Evolutionary conservation across 2,888 invertebrate genomes (phyloP).

Genomic region (Helleia helle): DNA sequence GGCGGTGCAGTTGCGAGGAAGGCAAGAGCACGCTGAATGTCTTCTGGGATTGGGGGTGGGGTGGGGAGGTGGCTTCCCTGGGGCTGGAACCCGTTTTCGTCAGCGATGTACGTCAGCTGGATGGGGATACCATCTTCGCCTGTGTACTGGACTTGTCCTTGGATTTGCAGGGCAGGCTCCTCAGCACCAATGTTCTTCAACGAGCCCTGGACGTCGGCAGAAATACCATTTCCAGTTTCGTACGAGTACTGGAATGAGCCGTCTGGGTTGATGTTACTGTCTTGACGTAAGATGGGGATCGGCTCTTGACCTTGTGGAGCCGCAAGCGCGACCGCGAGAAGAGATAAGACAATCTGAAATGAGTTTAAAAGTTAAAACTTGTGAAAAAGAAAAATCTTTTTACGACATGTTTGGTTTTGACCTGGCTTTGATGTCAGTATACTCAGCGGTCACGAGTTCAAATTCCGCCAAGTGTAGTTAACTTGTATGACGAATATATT

Average conservation of each 20-base stretch:
- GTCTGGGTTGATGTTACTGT: slow-evolving; percentile 70
- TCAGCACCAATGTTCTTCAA: slow-evolving; percentile 71
- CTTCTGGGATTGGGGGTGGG: slow-evolving; percentile 80
- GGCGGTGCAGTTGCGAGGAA: slow-evolving; percentile 79
- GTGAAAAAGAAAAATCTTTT: too few relatives aligned
- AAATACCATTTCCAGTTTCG: slow-evolving; percentile 79
- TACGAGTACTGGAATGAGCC: slow-evolving; percentile 74
- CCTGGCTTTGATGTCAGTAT: too few relatives aligned
- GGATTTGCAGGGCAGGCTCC: slow-evolving; percentile 66
- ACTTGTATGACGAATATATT: too few relatives aligned
- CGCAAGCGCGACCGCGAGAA: slow-evolving; percentile 47
- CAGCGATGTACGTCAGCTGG: slow-evolving; percentile 76
- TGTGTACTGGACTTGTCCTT: slow-evolving; percentile 77
- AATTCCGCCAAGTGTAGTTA: too few relatives aligned
- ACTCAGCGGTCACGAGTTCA: too few relatives aligned
- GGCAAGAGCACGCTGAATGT: slow-evolving; percentile 78
- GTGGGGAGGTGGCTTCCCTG: slow-evolving; percentile 76
- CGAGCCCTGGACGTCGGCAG: slow-evolving; percentile 68
- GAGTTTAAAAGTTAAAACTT: background rate
- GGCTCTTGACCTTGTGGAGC: slow-evolving; percentile 53
- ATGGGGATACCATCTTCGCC: slow-evolving; percentile 76
- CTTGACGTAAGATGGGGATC: slow-evolving; percentile 70
- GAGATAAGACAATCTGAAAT: slow-evolving; percentile 51
- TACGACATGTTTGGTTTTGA: too few relatives aligned
- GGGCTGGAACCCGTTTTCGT: slow-evolving; percentile 81